phyloP scores from a whole-genome alignment of 1,140 invertebrate genomes.

The Caenorhabditis tropicalis region DNA sequence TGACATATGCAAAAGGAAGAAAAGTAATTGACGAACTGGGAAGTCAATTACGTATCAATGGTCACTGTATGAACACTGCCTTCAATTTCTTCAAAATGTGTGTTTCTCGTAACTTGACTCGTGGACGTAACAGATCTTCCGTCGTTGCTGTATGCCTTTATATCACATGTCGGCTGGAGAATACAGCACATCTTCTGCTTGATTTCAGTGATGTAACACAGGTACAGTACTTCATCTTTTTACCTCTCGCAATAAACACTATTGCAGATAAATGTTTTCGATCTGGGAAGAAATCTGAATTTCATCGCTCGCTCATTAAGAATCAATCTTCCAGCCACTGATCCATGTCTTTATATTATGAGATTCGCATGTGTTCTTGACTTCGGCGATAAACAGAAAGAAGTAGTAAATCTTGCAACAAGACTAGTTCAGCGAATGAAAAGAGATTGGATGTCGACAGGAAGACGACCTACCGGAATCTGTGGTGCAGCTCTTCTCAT shows the following conservation, averaged over 20 bases:
- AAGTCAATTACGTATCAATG: conserved; percentile 77
- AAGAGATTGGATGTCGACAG: conserved; percentile 93
- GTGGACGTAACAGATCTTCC: conserved; percentile 83
- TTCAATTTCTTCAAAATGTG: conserved; percentile 97
- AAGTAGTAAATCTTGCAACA: conserved; percentile 84
- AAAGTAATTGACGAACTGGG: conserved; percentile 70
- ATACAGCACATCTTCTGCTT: conserved; percentile 92
- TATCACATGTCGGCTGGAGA: conserved; percentile 91
- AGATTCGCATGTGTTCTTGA: conserved; percentile 92
- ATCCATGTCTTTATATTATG: conserved; percentile 92
- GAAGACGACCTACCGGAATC: conserved; percentile 89
- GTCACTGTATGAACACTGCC: conserved; percentile 89
- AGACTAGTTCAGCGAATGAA: conserved; percentile 95
- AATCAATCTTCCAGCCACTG: conserved; percentile 88
- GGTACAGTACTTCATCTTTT: conserved; percentile 64
- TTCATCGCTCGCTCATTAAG: conserved; percentile 85
- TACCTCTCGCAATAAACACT: not conserved
- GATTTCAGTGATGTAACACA: conserved; percentile 93
- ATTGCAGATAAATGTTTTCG: conserved; percentile 89
- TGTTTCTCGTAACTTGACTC: conserved; percentile 83
- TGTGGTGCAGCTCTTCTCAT: conserved; percentile 94
- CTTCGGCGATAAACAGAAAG: conserved; percentile 77
- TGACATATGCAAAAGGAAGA: conserved; percentile 67
- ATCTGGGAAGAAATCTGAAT: conserved; percentile 89
- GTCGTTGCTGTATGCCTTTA: conserved; percentile 97